Conservation (phyloP, 2,888 invertebrate species). For the Morpho achilles region DNA sequence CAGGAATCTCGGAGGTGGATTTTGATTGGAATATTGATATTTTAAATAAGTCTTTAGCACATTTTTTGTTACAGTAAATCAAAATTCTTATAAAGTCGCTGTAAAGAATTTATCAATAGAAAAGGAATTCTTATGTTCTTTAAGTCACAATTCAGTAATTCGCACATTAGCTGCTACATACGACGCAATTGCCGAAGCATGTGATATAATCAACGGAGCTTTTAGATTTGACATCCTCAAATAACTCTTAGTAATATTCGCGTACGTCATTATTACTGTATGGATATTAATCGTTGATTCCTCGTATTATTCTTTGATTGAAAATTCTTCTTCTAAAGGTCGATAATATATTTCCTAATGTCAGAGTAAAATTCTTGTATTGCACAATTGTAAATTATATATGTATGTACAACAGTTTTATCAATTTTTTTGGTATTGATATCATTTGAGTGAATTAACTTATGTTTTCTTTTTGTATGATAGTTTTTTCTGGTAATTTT, state of each 20-base stretch:
- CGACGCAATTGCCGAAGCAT: conserved; percentile 44
- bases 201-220: conserved; percentile 41
- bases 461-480: no score
- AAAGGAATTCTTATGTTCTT: conserved; percentile 33
- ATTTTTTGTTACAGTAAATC: conserved; percentile 34
- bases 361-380: no score
- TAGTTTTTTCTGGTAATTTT: no score
- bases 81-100: conserved; percentile 4
- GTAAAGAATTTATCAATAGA: conserved; percentile 18
- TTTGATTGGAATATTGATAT: conserved; percentile 16
- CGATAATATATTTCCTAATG: no score
- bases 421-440: no score
- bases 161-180: conserved; percentile 45
- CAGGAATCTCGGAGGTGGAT: conserved; percentile 27
- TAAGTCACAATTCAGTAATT: conserved; percentile 39
- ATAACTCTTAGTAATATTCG: conserved; percentile 48
- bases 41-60: conserved; percentile 42
- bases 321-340: no score
- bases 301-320: conserved; percentile 2
- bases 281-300: conserved; percentile 45
- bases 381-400: no score
- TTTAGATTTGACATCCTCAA: conserved; percentile 56
- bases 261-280: conserved; percentile 47
- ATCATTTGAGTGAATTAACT: no score
- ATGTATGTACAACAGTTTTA: no score